phyloP scores from a whole-genome alignment of 2,113 vertebrate species.

The Holacanthus passer region DNA sequence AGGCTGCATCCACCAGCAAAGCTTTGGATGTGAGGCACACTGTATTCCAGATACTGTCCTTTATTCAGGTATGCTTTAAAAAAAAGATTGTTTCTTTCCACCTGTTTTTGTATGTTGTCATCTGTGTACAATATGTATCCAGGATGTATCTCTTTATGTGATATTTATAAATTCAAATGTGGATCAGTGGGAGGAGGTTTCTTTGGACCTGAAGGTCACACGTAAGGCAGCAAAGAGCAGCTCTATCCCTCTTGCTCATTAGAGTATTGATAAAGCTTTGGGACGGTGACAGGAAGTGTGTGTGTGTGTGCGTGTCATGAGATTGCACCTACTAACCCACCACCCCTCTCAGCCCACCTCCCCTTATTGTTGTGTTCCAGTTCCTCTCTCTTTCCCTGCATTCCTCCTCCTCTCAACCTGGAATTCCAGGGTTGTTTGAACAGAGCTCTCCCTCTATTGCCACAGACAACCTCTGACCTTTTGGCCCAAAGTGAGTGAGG shows the following conservation, averaged over 20 bases:
- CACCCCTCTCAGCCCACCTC: slow-evolving; percentile 76
- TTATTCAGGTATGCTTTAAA: no score
- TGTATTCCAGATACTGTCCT: background rate
- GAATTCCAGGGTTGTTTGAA: slow-evolving; percentile 85
- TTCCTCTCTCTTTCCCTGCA: background rate
- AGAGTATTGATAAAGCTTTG: background rate
- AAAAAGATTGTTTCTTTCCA: background rate
- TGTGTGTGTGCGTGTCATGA: background rate
- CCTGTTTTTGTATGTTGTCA: no score
- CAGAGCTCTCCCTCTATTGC: slow-evolving; percentile 82
- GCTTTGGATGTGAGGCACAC: background rate
- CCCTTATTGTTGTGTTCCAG: slow-evolving; percentile 46
- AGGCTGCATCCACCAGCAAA: background rate
- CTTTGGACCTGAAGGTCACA: background rate
- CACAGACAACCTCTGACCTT: slow-evolving; percentile 83
- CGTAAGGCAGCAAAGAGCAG: background rate
- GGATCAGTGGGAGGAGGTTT: background rate
- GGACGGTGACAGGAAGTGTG: background rate
- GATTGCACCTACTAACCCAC: background rate
- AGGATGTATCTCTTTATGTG: no score
- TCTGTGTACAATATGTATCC: background rate
- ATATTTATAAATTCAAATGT: background rate
- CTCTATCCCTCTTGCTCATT: background rate
- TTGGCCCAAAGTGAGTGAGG: slow-evolving; percentile 76
- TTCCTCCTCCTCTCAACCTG: slow-evolving; percentile 70